Evolutionary conservation across 2,113 vertebrate genomes (phyloP), one percentile per base, ranked within the genome.

Genomic region (Calyptommatus sinebrachiatus): DNA sequence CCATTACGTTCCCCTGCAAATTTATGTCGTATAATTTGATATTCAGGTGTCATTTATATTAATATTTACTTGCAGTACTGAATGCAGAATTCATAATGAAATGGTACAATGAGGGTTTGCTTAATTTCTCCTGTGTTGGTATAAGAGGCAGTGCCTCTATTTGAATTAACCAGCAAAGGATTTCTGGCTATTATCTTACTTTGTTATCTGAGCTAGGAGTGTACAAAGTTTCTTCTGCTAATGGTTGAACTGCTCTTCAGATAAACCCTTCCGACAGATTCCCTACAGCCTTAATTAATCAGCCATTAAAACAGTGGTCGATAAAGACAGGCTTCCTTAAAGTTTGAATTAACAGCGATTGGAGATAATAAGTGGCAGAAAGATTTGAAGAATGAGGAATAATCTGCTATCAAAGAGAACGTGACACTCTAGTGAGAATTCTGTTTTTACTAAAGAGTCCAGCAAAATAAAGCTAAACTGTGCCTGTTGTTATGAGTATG

Each of bases 191-290:
- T 92, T 95, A 94, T 95, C 94, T 95, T 80, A 74, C 92, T 89
- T 88, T 94, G 94, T 96, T 97, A 97, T 97, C 96, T 95, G 93
- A 94, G 93, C 90, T 93, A 93, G 93, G 91, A 90, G 90, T 92
- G 92, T 94, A 96, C 92, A 92, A 95, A 94, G 93, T 93, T 94
- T 94, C 93, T 92, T 94, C 94, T 95, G 90, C 94, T 95, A 95
- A 95, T 95, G 94, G 94, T 86, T 94, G 92, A 93, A 89, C 92
- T 1, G 88, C 94, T 95, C 94, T 95, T 95, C 93, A 96, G 95
- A 96, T 96, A 96, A 96, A 95, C 91, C 91, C 88, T 88, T 94
- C 84, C 83, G 87, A 89, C 84, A 90, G 89, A 95, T 95, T 76
- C 91, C 89, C 91, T 83, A 70, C 89, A 91, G 92, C 86, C 88